Base-by-base conservation (phyloP, 2,113 vertebrate species). In the Microtus richardsoni region DNA sequence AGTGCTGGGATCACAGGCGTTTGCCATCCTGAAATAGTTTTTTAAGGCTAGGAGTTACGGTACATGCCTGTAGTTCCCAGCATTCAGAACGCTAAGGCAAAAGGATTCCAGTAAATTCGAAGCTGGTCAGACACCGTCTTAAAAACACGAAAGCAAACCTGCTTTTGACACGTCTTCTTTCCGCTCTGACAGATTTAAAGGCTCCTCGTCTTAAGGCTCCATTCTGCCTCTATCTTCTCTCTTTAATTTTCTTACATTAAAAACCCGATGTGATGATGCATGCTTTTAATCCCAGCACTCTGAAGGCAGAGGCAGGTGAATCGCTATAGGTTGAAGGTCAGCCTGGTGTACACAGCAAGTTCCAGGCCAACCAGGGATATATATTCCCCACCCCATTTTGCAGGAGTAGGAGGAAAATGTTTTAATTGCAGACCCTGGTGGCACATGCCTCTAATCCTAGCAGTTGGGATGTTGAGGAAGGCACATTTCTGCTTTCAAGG, bases 151-250 rank as follows among this genome's bases (percentile, higher is more conserved):
- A 85, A 47, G 28, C 39, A 85, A 83, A 94, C 58, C 58, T 49
- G 66, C 73, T 92, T 94, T 96, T 70, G 30, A 74, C 28, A 41
- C 12, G 39, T 44, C n/a, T 58, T 44, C 44, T 79, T 79, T 88
- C n/a, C 74, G 54, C 39, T 88, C 44, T 77, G 22, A 7, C 5
- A 77, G 41, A 84, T 33, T 62, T 3, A 30, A 44, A 14, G 52
- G 16, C 70, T 86, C 26, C 60, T 91, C 17, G 6, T 0, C 70
- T 30, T 36, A 82, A 77, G 24, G 33, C 24, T 54, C 47, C 52
- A 19, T 71, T 91, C 16, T 77, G 12, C 30, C 19, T 85, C 39
- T 54, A 2, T 64, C 44, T 47, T 83, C 54, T 54, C 54, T 17
- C 54, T 17, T 54, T 54, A 54, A 36, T 28, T 28, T 44, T 77